A percentile compares a stretch with the other conserved stretches of the same genome.
Conservation (phyloP, 2,113 vertebrate species). For the Gobio gobio region DNA sequence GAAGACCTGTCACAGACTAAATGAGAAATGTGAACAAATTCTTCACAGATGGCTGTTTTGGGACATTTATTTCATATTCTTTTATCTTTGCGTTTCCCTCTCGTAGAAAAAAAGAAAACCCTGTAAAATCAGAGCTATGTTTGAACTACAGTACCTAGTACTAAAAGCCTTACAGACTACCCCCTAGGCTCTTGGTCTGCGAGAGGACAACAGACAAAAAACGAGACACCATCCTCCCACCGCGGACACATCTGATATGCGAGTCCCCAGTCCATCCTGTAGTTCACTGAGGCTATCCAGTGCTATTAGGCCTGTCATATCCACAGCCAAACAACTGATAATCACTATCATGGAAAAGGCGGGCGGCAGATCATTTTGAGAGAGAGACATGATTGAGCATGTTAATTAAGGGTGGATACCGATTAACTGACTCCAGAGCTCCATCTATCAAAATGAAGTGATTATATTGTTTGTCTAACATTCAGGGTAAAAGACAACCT, state of each 20-base stretch:
- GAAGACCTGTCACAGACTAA: not conserved
- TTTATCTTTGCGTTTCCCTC: not conserved
- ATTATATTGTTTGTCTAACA: conserved; percentile 58
- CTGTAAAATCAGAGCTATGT: not conserved
- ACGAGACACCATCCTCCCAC: conserved; percentile 22
- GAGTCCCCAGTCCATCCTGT: conserved; percentile 13
- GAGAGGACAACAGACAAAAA: conserved; percentile 23
- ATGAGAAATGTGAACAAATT: not conserved
- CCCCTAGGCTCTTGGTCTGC: not conserved
- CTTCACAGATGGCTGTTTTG: not conserved
- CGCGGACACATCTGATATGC: conserved; percentile 23
- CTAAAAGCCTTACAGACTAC: not conserved
- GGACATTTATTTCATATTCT: not conserved
- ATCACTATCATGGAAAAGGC: conserved; percentile 48
- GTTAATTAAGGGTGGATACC: conserved; percentile 66
- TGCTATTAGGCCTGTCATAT: conserved; percentile 45
- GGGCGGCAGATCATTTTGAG: conserved; percentile 28
- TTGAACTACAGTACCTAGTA: not conserved
- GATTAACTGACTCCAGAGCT: conserved; percentile 53
- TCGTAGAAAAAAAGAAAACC: not conserved
- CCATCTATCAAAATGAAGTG: conserved; percentile 53
- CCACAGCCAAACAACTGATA: conserved; percentile 45
- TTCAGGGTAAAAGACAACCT: conserved; percentile 54
- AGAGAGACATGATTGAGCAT: conserved; percentile 65
- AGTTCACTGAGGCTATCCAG: conserved; percentile 35